Percentiles rank a stretch among this genome's conserved stretches.
These are phyloP conservation scores for Drosophila pandora DNA, from an alignment of 1,140 invertebrate species.

Conservation along the genomic window DNA sequence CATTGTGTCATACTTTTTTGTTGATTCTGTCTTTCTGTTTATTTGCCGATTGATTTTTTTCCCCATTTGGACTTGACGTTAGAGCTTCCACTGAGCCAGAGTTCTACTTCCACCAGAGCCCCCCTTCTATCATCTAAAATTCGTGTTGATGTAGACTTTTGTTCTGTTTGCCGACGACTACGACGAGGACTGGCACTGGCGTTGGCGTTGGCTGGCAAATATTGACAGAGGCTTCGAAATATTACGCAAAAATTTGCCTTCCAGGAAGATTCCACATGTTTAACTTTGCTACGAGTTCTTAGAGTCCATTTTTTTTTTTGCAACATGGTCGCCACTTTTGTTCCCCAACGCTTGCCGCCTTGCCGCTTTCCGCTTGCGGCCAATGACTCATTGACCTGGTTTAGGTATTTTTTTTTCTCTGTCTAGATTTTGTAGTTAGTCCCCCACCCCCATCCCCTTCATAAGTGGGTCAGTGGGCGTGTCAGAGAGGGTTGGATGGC, in stretches of 20 bases:
- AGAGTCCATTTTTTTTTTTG: constrained; percentile 14
- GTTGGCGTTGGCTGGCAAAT: constrained; percentile 65
- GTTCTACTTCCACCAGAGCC: constrained; percentile 6
- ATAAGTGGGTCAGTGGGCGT: constrained; percentile 69
- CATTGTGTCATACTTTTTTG: constrained; percentile 80
- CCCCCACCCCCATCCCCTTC: constrained; percentile 11
- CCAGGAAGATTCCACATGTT: constrained; percentile 33
- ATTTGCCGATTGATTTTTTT: constrained; percentile 65
- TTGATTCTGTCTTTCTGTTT: constrained; percentile 72
- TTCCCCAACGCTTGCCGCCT: neutral
- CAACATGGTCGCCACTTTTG: neutral
- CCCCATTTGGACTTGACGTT: constrained; percentile 42
- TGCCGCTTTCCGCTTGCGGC: constrained; percentile 30
- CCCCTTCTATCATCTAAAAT: neutral
- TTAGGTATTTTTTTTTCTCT: constrained; percentile 31
- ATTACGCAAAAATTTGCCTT: constrained; percentile 68
- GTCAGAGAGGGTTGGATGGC: constrained; percentile 22
- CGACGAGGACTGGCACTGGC: constrained; percentile 15
- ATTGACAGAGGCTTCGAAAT: constrained; percentile 81
- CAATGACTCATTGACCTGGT: constrained; percentile 78
- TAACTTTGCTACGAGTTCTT: constrained; percentile 15
- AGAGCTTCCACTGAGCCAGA: neutral
- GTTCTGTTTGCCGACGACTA: constrained; percentile 43
- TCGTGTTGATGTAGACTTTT: constrained; percentile 44
- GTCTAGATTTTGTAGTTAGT: constrained; percentile 26